These are phyloP conservation scores for Turdus rufiventris DNA, from an alignment of 2,113 vertebrate genomes.

Conservation along the genomic window DNA sequence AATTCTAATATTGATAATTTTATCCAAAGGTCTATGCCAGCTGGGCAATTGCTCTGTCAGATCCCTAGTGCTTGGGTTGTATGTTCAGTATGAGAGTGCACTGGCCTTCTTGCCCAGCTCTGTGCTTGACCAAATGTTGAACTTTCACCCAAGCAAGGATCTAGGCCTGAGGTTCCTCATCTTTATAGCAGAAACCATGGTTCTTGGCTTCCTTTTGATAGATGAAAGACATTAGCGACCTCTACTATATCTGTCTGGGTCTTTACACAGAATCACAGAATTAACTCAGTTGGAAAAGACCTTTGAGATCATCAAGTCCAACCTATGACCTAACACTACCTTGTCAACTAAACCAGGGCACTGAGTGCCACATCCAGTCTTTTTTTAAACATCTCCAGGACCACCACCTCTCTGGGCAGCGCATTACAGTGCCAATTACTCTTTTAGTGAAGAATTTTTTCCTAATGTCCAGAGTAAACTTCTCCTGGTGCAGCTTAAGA, in stretches of 20 bases:
- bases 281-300: neutral
- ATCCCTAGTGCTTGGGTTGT: neutral
- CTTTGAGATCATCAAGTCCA: neutral
- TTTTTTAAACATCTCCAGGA: neutral
- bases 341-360: neutral
- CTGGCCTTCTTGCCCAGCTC: neutral
- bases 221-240: neutral
- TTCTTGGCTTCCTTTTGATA: neutral
- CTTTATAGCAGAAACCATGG: neutral
- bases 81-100: fast-evolving
- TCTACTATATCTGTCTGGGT: neutral
- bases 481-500: fast-evolving
- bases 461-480: neutral
- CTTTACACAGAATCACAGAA: neutral
- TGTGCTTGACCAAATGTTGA: neutral
- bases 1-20: neutral
- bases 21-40: neutral
- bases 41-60: neutral
- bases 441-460: neutral
- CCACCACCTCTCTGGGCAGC: neutral
- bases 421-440: neutral
- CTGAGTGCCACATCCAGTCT: neutral
- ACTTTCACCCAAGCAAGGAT: neutral
- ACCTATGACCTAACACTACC: neutral
- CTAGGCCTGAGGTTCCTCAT: neutral